Percentiles rank a stretch among this genome's conserved stretches.
These are phyloP conservation scores for Aspiorhynchus laticeps DNA, from an alignment of 2,113 vertebrate genomes.

Conservation along the genomic window DNA sequence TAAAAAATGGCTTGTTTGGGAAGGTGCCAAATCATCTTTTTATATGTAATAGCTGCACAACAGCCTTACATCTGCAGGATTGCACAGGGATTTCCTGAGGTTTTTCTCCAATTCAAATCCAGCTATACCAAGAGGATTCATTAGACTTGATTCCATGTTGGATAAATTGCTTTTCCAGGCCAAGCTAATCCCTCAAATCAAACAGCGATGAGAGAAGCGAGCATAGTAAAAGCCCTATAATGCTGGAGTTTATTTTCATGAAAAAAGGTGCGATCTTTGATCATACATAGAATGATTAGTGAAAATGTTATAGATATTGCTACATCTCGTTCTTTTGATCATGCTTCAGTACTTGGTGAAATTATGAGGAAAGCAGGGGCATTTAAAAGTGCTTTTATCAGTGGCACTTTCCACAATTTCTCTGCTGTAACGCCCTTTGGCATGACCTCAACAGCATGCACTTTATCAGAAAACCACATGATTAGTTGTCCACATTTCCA, in stretches of 20 bases:
- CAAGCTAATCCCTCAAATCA: conserved; percentile 70
- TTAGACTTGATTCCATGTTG: conserved; percentile 69
- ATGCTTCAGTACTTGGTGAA: background rate
- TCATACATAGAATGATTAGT: too few species aligned
- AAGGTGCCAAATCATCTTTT: background rate
- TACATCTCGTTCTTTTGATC: background rate
- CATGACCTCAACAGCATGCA: conserved; percentile 38
- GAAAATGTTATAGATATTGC: too few species aligned
- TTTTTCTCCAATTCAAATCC: conserved; percentile 64
- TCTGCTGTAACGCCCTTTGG: conserved; percentile 44
- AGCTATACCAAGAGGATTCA: conserved; percentile 69
- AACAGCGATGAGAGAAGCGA: conserved; percentile 49
- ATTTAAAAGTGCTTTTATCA: conserved; percentile 10
- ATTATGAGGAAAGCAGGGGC: conserved; percentile 4
- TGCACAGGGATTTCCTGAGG: conserved; percentile 64
- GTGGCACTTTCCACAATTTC: conserved; percentile 32
- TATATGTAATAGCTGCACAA: background rate
- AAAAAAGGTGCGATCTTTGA: background rate
- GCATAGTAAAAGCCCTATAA: conserved; percentile 38
- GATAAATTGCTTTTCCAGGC: conserved; percentile 73
- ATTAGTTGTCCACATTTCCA: background rate
- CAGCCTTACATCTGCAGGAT: conserved; percentile 59
- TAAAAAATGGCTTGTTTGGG: background rate
- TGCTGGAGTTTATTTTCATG: background rate
- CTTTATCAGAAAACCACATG: conserved; percentile 39